Base-by-base conservation (phyloP, 2,113 vertebrate genomes). In the Tragulus kanchil region DNA sequence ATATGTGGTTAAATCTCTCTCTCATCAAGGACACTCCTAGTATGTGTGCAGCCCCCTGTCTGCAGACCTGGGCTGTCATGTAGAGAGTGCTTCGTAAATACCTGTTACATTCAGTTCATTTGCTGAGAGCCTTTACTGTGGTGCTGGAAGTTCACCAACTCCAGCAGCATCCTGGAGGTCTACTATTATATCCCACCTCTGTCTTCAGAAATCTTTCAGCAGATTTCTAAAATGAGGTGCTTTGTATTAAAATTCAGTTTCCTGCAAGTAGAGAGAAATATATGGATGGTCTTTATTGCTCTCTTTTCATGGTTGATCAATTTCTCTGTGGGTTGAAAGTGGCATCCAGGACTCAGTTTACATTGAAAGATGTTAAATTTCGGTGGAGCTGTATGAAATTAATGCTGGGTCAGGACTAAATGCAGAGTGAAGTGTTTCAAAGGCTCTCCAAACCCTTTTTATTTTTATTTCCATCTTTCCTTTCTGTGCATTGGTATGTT, bases 201-300 rank as follows among this genome's bases (percentile, higher is more conserved):
- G 62, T 50, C 85, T 83, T 71, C 61, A 84, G 83, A 88, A 87
- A 36, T 5, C 75, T 93, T 86, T 93, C 36, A 83, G 69, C 77
- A 91, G 79, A 45, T 90, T 62, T 95, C 56, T 87, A 62, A 93
- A 79, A 84, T 65, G 67, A 79, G 23, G 52, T 59, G 26, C 6
- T 82, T 92, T 3, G 1, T 85, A 54, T 64, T 48, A 94, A 81
- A 82, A 88, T 67, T 84, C 42, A 77, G 31, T 82, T 81, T 93
- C 21, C 19, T 58, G 31, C 58, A 93, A 48, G 86, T n/a, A 85
- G 62, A 94, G 23, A 69, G 75, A 95, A 90, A 48, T 52, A 56
- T 28, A 75, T 9, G 45, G 54, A n/a, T 14, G 45, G 64, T 26
- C 12, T 61, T 73, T 75, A 88, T 16, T 28, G 93, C 26, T 69